Conservation (phyloP, 35 echinoderm and acorn worm species). For the Strongylocentrotus purpuratus region DNA sequence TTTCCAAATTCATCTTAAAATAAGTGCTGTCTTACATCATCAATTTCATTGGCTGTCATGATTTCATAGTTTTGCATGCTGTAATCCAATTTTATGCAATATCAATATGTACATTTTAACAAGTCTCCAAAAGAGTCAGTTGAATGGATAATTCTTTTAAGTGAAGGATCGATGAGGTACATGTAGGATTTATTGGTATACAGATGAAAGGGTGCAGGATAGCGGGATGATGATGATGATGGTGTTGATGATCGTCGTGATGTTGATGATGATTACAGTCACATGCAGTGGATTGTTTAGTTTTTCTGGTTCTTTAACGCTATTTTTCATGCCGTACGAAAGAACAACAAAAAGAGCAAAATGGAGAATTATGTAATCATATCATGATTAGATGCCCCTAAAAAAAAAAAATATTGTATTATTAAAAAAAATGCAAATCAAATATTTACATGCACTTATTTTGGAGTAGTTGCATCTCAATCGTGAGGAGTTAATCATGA, state of each 20-base stretch:
- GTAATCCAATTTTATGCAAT: no score
- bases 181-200: neutral
- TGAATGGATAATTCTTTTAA: neutral
- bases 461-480: neutral
- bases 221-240: neutral
- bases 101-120: no score
- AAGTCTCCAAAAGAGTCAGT: no score
- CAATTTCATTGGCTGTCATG: no score
- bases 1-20: no score
- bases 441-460: constrained; percentile 38
- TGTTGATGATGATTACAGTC: neutral
- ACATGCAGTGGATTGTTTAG: neutral
- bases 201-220: neutral
- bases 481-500: constrained; percentile 29
- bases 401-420: no score
- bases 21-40: no score
- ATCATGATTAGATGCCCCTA: neutral
- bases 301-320: constrained; percentile 2
- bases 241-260: neutral
- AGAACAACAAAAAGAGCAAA: neutral
- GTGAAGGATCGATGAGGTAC: neutral
- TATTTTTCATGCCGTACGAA: neutral
- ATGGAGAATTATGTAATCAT: neutral
- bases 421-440: neutral
- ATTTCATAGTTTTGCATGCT: no score